These are phyloP conservation scores for Uropetala carovei DNA, from an alignment of 2,888 invertebrate species.

Conservation along the genomic window DNA sequence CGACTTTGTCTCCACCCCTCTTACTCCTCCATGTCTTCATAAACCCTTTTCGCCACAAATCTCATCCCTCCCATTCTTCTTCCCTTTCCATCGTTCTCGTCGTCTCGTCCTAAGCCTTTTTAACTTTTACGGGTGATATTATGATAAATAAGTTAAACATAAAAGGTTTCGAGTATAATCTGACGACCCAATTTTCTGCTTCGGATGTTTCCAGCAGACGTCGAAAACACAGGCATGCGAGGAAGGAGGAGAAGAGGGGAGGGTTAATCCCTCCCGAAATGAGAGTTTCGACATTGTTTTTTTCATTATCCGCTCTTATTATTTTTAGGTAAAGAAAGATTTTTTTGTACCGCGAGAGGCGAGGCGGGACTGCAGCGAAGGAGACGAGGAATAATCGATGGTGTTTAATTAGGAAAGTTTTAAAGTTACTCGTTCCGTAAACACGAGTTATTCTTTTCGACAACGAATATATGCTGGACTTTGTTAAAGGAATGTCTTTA, in stretches of 20 bases:
- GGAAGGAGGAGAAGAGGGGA: neutral
- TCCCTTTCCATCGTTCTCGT: neutral
- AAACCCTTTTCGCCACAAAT: neutral
- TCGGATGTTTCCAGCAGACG: constrained; percentile 11
- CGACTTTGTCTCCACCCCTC: neutral
- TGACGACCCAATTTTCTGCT: constrained; percentile 22
- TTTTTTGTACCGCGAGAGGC: neutral
- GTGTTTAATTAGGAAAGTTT: neutral
- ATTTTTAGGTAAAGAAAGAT: neutral
- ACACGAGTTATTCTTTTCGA: neutral
- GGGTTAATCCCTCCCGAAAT: neutral
- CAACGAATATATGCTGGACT: neutral
- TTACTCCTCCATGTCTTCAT: neutral
- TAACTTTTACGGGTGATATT: constrained; percentile 14
- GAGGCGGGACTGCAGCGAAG: neutral
- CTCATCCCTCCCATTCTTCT: neutral
- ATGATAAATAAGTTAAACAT: constrained; percentile 17
- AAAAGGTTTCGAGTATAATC: neutral
- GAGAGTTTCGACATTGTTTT: constrained; percentile 19
- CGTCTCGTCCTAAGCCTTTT: neutral
- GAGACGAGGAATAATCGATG: neutral
- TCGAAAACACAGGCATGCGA: neutral
- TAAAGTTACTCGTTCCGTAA: neutral
- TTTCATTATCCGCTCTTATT: neutral
- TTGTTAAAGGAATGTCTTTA: neutral